Evolutionary conservation across 2,797 vertebrate species (phyloP), one percentile per base, ranked within the genome.

Genomic region (Arctocebus calabarensis): DNA sequence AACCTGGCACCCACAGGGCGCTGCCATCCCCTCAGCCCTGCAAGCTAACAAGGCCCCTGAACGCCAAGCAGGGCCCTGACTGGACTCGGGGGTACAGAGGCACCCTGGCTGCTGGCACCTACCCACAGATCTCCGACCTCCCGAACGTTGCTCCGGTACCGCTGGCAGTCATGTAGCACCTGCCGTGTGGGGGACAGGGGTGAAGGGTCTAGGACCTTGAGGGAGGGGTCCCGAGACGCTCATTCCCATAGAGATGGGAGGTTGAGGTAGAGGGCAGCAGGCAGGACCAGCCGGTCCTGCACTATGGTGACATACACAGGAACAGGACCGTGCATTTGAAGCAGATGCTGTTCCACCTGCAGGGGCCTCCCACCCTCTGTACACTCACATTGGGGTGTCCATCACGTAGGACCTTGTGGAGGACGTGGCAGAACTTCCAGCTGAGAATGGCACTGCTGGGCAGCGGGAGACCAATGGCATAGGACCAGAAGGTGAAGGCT

Each of bases 401-500:
- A 0, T 99, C 99, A 0, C 99, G 98, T 73, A 99, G 98, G 66
- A 99, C 98, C 98, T 99, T 99, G 98, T 99, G 99, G 37, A 99
- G 98, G 7, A 99, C 99, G 0, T 99, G 99, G 98, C 99, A 99
- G 98, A 99, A 99, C 98, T 99, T 99, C 99, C 99, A 99, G 98
- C 99, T 99, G 97, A 99, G 99, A 98, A 99, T 99, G 97, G 99
- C 98, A 75, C 98, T 99, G 98, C 98, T 99, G 96, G 99, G 98
- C 91, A 99, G 98, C 0, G 99, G 99, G 88, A 99, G 98, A 34
- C 99, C 99, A 2, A 99, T 99, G 83, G 99, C 99, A 0, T 99
- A 99, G 40, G 99, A 99, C 99, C 99, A 99, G 98, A 99, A 99
- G 77, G 99, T 99, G 97, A 99, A 99, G 0, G 99, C 99, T 2